Evolutionary conservation across 2,797 vertebrate genomes (phyloP), one percentile per base, ranked within the genome.

Genomic region (Coendou prehensilis): DNA sequence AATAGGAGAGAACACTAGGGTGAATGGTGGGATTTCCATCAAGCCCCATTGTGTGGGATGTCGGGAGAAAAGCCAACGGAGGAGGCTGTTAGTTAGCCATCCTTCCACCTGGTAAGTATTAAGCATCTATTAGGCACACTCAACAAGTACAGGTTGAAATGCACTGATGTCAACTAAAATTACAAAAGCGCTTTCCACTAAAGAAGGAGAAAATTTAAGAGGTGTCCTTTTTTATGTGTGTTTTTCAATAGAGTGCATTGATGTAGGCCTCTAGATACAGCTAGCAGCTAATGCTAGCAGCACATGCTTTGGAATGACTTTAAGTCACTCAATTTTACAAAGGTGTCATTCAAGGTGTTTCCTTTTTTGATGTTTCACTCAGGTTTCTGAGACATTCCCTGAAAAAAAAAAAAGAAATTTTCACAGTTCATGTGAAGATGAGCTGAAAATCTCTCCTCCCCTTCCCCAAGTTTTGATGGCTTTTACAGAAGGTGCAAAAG

Each of bases 21-120:
- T 73, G 97, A 97, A 94, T 81, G 88, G 97, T 64, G 96, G 97
- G 97, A 94, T 56, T 97, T 97, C 76, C 41, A 57, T 30, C 91
- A 91, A 96, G 86, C 90, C 91, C 91, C 50, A 69, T 18, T 0
- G 7, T 50, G 82, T 47, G 14, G 86, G 63, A 78, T 56, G 71
- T 45, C 63, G 71, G 41, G 30, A 1, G 15, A 45, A 63, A 67
- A 47, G 89, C 33, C 3, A 30, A 23, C 0, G 52, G 23, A 33
- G 41, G 30, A 92, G 45, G 45, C 9, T 54, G 0, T 37, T 10
- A 47, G 47, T 63, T 87, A 81, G 64, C 81, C n/a, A 52, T 37
- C 67, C 56, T 82, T 78, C 17, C 22, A 73, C 75, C 73, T 91
- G 61, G 76, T 80, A 23, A 80, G 37, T 18, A 54, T 73, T 87